Evolutionary conservation across 2,113 vertebrate genomes (phyloP), one percentile per base, ranked within the genome.

Genomic region (Vombatus ursinus): DNA sequence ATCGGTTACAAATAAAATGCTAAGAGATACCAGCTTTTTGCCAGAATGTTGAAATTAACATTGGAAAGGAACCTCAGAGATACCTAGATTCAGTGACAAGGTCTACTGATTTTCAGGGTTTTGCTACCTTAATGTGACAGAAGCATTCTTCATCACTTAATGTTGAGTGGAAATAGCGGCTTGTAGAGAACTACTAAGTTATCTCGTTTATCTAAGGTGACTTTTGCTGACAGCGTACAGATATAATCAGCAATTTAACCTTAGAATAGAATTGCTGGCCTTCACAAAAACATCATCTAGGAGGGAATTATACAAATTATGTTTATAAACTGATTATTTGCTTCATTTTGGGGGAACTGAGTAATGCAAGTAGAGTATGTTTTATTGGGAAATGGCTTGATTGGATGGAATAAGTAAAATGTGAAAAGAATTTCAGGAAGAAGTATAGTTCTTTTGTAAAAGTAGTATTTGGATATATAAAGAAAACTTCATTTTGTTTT

Each of bases 371-470:
- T 50, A 61, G 89, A 47, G 22, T 54, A 50, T 84, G n/a, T 91
- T 96, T 96, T 94, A 14, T 90, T 96, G 91, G 53, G 94, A 94
- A 96, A 93, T 91, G 93, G 90, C 90, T 96, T 96, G 96, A 92
- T 94, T 91, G 54, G 49, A 94, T 84, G 6, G 25, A 92, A 54
- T 92, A 92, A 92, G 31, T 24, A 68, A 8, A 84, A 93, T 94
- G 77, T 23, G 95, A 89, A 96, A 94, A 90, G 90, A 48, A 94
- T 93, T 48, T 37, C 61, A 61, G 53, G 31, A 94, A 97, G 49
- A 97, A 95, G 52, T 91, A n/a, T 12, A 91, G 14, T 91, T 44
- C 22, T 91, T 91, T 50, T 50, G 23, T 49, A 31, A 52, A 94
- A 91, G 26, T 44, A 68, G 51, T 44, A 24, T 53, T 16, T 44